Conservation (phyloP, 2,113 vertebrate species). For the Gasterosteus nipponicus region DNA sequence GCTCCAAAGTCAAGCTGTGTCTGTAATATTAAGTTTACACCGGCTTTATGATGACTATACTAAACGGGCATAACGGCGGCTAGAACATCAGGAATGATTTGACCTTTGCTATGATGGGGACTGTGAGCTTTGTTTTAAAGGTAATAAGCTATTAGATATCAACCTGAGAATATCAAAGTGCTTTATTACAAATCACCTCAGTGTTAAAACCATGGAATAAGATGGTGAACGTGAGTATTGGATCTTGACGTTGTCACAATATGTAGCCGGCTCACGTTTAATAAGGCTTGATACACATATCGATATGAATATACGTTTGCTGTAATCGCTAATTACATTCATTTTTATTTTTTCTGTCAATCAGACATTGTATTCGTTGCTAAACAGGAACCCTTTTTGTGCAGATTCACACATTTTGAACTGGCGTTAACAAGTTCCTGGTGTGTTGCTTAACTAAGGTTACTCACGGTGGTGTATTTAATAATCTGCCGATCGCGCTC, state of each 20-base stretch:
- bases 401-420: background rate
- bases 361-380: background rate
- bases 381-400: background rate
- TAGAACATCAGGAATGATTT: background rate
- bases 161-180: background rate
- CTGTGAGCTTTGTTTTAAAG: background rate
- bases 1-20: background rate
- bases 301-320: background rate
- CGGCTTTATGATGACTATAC: background rate
- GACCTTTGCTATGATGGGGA: background rate
- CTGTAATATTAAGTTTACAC: background rate
- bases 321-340: background rate
- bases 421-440: background rate
- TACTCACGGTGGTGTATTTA: too few species aligned
- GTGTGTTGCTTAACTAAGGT: background rate
- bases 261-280: background rate
- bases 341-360: background rate
- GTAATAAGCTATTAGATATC: background rate
- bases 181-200: background rate
- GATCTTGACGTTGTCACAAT: background rate
- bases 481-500: too few species aligned
- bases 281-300: background rate
- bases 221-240: background rate
- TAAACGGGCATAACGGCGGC: background rate
- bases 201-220: background rate